A percentile compares a stretch with the other conserved stretches of the same genome.
These are phyloP conservation scores for Neotoma lepida DNA, from an alignment of 2,113 vertebrate genomes.

Conservation along the genomic window DNA sequence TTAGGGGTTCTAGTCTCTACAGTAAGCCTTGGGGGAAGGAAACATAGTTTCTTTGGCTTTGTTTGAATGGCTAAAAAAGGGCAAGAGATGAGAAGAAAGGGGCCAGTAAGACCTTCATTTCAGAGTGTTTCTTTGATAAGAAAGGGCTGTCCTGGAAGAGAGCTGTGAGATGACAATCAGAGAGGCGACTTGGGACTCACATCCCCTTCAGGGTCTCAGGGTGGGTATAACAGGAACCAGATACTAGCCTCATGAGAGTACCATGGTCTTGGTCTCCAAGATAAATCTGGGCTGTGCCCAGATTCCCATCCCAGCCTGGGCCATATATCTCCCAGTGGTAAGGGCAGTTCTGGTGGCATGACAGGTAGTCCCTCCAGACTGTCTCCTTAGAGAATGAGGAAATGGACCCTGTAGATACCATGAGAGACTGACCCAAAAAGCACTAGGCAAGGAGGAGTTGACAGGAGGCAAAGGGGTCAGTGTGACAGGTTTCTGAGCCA, in stretches of 20 bases:
- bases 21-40: background rate
- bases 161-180: background rate
- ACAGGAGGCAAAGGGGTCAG: background rate
- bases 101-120: background rate
- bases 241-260: background rate
- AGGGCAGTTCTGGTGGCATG: background rate
- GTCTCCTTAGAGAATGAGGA: background rate
- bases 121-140: background rate
- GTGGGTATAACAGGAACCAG: background rate
- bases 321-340: background rate
- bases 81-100: background rate
- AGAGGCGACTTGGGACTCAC: background rate
- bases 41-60: background rate
- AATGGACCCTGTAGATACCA: background rate
- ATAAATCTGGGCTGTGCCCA: background rate
- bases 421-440: constrained; percentile 13
- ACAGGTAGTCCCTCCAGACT: background rate
- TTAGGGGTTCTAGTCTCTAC: background rate
- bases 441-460: background rate
- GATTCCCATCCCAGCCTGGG: background rate
- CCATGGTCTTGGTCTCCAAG: background rate
- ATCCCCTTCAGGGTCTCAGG: background rate
- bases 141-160: constrained; percentile 33
- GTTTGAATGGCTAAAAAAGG: background rate
- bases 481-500: constrained; percentile 39